Evolutionary conservation across 2,888 invertebrate species (phyloP), one percentile per base, ranked within the genome.

Genomic region (Zaprionus lineosus): DNA sequence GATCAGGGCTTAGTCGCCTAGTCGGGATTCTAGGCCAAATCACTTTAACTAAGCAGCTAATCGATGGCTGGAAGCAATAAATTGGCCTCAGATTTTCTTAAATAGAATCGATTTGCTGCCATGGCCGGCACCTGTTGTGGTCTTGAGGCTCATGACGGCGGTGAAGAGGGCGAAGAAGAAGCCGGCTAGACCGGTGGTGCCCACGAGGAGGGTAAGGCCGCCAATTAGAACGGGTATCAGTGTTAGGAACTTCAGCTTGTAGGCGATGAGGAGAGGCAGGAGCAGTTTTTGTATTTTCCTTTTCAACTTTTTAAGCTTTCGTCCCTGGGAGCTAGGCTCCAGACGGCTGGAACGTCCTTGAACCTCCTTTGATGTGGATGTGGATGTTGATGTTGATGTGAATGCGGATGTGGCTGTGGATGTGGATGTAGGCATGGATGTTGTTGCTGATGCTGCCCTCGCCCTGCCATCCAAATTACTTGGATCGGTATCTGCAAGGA

Each of bases 141-240:
- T 57, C 58, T 93, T 95, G 62, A 95, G 90, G 50, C 94, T 95
- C 92, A 96, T 94, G 2, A 94, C 94, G 1, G 96, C 95, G 43
- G 95, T 94, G 83, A 96, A 96, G 8, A 96, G 90, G 0, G 96
- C 95, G 87, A 96, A 96, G 91, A 96, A 96, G 91, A 96, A 96
- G 66, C 96, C 96, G 12, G 95, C 96, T 56, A 96, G 88, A 11
- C 95, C 95, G 0, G 96, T 95, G 0, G 95, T 94, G 59, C 95
- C 95, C 2, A 94, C 93, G 40, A 96, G 88, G 5, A 96, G 90
- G 1, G 95, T 90, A 14, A 96, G 89, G 3, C 92, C 92, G 44
- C 95, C 94, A 67, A 96, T 92, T 87, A 96, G 88, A 0, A 95
- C 91, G 0, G 96, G 96, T 28, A 96, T 92, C 47, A 96, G 87